Conservation (phyloP, 2,888 invertebrate species). For the Corbicula japonica region DNA sequence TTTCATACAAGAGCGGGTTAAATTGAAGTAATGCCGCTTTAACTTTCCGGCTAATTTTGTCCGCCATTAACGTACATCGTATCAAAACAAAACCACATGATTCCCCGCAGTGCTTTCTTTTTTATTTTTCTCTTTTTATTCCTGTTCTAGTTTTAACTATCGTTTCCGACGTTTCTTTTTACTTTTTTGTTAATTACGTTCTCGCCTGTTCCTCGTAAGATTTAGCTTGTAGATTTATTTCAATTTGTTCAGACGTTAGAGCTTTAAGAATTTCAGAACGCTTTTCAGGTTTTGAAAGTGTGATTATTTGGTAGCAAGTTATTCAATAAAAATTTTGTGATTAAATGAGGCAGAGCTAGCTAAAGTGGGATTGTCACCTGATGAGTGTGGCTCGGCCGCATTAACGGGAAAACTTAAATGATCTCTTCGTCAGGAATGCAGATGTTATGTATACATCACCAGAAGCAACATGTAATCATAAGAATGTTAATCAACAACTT, state of each 20-base stretch:
- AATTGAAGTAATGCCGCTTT: no score
- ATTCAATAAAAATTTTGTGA: neutral
- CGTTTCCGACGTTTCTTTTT: slow-evolving; percentile 3
- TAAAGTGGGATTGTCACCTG: neutral
- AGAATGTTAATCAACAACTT: neutral
- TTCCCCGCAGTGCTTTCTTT: no score
- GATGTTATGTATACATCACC: neutral
- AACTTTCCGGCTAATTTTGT: no score
- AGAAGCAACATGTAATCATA: neutral
- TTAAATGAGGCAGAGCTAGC: neutral
- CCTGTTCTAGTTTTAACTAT: neutral
- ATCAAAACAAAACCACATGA: no score
- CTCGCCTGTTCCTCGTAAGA: neutral
- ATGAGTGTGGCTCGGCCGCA: neutral
- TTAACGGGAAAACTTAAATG: neutral
- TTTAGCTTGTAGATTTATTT: neutral
- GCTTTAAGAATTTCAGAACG: slow-evolving; percentile 16
- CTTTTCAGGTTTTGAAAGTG: neutral
- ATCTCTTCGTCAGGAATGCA: neutral
- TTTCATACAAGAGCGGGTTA: no score
- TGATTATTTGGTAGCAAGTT: neutral
- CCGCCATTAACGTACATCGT: no score
- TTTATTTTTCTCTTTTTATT: neutral
- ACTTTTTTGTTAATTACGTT: neutral
- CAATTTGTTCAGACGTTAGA: neutral